These are phyloP conservation scores for Macrotrachela quadricornifera DNA, from an alignment of 1,140 invertebrate species.

Conservation along the genomic window DNA sequence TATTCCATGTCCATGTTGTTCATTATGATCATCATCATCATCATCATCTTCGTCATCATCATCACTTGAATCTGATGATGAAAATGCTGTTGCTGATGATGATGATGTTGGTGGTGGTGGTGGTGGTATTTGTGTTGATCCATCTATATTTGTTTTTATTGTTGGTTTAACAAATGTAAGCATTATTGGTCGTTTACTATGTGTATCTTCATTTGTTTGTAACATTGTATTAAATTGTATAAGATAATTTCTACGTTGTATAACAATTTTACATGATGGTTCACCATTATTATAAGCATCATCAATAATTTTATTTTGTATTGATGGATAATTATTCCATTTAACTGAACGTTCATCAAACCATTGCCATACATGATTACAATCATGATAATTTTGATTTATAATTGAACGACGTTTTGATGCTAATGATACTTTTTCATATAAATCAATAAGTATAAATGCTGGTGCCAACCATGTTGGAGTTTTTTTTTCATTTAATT, in stretches of 20 bases:
- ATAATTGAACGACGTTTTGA: conserved; percentile 47
- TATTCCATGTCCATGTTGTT: neutral
- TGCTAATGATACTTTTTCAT: conserved; percentile 52
- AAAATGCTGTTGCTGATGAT: neutral
- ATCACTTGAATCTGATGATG: conserved; percentile 8
- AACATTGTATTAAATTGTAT: conserved; percentile 59
- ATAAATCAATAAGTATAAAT: conserved; percentile 52
- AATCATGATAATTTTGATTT: conserved; percentile 30
- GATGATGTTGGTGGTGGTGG: neutral
- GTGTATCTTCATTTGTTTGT: conserved; percentile 49
- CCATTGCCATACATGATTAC: conserved; percentile 54
- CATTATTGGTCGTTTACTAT: conserved; percentile 57
- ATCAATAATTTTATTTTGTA: conserved; percentile 58
- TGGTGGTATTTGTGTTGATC: neutral
- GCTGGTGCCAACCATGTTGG: conserved; percentile 59
- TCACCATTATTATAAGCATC: conserved; percentile 43
- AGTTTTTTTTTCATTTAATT: neutral
- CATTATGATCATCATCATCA: conserved; percentile 1
- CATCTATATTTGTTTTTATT: neutral
- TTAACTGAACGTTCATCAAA: conserved; percentile 56
- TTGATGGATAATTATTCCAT: conserved; percentile 51
- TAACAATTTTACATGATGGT: conserved; percentile 2
- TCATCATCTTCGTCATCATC: conserved; percentile 6
- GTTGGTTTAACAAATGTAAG: conserved; percentile 35
- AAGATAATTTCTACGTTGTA: conserved; percentile 43